These are phyloP conservation scores for Catonia carolina DNA, from an alignment of 2,888 invertebrate genomes.

Conservation along the genomic window DNA sequence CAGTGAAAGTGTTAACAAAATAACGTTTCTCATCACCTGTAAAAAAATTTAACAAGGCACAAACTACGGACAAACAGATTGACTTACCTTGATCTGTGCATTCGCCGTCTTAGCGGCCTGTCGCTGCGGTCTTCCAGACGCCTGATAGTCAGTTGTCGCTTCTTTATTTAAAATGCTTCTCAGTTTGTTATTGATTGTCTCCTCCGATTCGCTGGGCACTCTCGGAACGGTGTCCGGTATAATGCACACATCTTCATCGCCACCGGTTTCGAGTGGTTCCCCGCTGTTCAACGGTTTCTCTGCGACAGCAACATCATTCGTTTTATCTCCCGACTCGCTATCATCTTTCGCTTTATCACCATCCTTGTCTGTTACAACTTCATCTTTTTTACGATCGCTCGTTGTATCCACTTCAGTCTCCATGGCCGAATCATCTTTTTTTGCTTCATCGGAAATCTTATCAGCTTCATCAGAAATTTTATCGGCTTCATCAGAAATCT, in stretches of 20 bases:
- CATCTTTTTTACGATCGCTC: not conserved
- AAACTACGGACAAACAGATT: no score
- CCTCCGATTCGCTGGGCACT: not conserved
- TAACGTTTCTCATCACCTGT: no score
- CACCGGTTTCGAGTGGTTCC: constrained; percentile 37
- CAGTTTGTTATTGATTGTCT: not conserved
- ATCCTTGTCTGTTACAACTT: not conserved
- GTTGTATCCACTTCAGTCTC: not conserved
- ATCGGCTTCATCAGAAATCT: not conserved
- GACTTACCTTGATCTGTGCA: constrained; percentile 35
- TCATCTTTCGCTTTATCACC: not conserved
- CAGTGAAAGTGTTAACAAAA: no score
- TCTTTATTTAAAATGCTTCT: constrained; percentile 10
- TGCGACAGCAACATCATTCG: not conserved
- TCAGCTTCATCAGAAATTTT: not conserved
- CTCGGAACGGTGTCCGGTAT: constrained; percentile 41
- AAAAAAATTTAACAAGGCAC: no score
- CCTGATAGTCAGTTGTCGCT: not conserved
- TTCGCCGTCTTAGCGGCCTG: constrained; percentile 35
- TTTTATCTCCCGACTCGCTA: not conserved
- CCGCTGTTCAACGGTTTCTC: no score
- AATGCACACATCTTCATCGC: constrained; percentile 42
- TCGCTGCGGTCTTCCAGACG: constrained; percentile 31
- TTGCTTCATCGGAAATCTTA: constrained; percentile 29
- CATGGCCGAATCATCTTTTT: not conserved